Conservation (phyloP, 2,888 invertebrate species). For the Zaprionus lineosus region DNA sequence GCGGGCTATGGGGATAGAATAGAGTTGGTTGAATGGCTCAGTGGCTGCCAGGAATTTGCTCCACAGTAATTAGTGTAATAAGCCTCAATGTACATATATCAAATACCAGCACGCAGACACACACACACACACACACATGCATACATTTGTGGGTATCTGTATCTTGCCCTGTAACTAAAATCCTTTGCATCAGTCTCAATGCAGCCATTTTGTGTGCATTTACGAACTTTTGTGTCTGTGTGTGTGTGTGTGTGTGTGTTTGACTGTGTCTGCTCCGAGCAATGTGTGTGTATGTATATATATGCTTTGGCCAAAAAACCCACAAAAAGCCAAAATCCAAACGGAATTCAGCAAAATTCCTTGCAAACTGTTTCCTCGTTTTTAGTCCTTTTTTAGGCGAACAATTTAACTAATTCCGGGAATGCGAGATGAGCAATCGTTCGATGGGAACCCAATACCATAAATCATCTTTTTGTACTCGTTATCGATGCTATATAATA, state of each 20-base stretch:
- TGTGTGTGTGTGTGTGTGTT: too few species aligned
- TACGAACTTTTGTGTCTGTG: background rate
- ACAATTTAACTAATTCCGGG: conserved; percentile 12
- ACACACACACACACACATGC: conserved; percentile 1
- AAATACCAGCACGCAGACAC: conserved; percentile 14
- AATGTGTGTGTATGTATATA: too few species aligned
- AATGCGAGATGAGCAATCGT: conserved; percentile 15
- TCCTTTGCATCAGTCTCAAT: conserved; percentile 49
- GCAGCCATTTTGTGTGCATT: conserved; percentile 38
- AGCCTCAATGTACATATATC: conserved; percentile 61
- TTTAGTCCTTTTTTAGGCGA: background rate
- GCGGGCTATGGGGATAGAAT: background rate
- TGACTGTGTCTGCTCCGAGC: too few species aligned
- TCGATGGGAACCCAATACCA: conserved; percentile 4
- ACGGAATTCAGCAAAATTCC: conserved; percentile 32
- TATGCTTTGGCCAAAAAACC: conserved; percentile 28
- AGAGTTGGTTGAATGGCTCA: conserved; percentile 6
- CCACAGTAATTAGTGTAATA: conserved; percentile 73
- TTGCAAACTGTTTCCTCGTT: conserved; percentile 16
- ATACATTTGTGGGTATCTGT: conserved; percentile 1
- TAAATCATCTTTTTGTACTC: conserved; percentile 34
- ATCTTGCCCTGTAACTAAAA: conserved; percentile 15
- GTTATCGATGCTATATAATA: background rate
- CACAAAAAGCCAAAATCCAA: conserved; percentile 31
- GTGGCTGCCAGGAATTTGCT: conserved; percentile 36